Conservation (phyloP, 2,797 vertebrate genomes). For the Arremon aurantiirostris region DNA sequence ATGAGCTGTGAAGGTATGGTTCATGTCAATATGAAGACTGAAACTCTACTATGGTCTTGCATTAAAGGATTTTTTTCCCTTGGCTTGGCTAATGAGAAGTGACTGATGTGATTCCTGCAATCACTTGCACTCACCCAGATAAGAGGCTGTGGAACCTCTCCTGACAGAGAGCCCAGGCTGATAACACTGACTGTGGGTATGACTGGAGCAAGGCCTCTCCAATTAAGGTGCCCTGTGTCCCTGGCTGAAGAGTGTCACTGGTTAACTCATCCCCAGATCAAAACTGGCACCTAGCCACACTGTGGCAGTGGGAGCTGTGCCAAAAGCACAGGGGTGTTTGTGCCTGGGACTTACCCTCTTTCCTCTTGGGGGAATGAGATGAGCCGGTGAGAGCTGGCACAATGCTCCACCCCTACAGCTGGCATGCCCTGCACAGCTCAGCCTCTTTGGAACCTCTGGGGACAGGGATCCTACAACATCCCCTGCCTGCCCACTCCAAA, state of each 20-base stretch:
- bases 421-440: not conserved
- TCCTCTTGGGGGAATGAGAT: not conserved
- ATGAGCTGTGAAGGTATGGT: not conserved
- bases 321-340: not conserved
- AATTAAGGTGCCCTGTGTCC: rapidly evolving
- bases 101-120: not conserved
- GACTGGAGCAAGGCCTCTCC: not conserved
- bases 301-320: not conserved
- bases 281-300: not conserved
- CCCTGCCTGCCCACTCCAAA: not conserved
- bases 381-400: not conserved
- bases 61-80: not conserved
- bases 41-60: not conserved
- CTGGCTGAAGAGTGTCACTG: not conserved
- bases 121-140: not conserved
- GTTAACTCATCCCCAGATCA: not conserved
- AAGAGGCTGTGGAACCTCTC: not conserved
- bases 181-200: not conserved
- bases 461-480: not conserved
- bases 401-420: not conserved
- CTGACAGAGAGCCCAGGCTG: not conserved
- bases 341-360: not conserved
- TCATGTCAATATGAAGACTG: not conserved
- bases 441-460: not conserved
- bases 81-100: not conserved